Base-by-base conservation (phyloP, 2,797 vertebrate genomes). In the Limnodromus scolopaceus region DNA sequence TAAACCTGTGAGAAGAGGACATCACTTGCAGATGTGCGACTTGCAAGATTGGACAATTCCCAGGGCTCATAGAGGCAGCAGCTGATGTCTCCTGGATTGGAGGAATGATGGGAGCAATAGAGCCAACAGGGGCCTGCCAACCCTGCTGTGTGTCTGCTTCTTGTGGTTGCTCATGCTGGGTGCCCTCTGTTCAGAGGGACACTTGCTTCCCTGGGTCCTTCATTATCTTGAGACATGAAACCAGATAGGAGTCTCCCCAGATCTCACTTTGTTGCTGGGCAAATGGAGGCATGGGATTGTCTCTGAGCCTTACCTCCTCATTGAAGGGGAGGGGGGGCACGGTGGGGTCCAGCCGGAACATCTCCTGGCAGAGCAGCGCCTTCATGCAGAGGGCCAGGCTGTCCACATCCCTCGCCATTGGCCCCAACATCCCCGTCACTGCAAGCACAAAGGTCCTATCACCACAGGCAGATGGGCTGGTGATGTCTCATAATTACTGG, bases 311-410 rank as follows among this genome's bases (percentile, higher is more conserved):
- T 8, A 99, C 98, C 98, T 98, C 79, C 32, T 96, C 81, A 36
- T 98, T 81, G n/a, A 99, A 99, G 49, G 98, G 98, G 27, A 99
- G 3, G 0, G 98, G 98, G 32, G 98, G 99, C 75, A 99, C 90
- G 1, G 97, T 98, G 84, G 98, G 98, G 88, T 99, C 99, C 97
- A 99, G 92, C 14, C n/a, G 63, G 94, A 99, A 99, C 98, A 99
- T 98, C 90, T 99, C 93, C 25, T 98, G 70, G 3, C 98, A 98
- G n/a, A 99, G 98, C 57, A 99, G 95, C 0, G 98, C 98, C 97
- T 97, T 97, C 99, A 99, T 98, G 46, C 96, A 98, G 70, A 99
- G 95, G 82, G 98, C 98, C 97, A 99, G 96, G 92, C 98, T 98
- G 80, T 98, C 98, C 79, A 99, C 98, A 8, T 99, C 98, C 51